phyloP scores from a whole-genome alignment of 2,113 vertebrate species.

The Pedionomus torquatus region DNA sequence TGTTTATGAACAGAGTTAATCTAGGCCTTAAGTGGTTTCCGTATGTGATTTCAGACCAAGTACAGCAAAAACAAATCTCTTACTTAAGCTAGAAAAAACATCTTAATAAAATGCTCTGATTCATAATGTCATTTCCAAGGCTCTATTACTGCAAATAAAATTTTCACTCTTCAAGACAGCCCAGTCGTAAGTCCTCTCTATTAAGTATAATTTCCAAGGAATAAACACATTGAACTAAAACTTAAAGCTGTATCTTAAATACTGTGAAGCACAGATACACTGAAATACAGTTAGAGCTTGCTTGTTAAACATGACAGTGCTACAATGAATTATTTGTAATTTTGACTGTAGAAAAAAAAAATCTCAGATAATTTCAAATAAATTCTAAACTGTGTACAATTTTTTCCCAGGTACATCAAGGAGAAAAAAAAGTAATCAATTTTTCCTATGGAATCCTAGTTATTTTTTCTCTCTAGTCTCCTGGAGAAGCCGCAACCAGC shows the following conservation, averaged over 20 bases:
- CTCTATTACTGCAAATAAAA: neutral
- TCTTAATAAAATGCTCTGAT: neutral
- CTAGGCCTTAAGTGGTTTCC: neutral
- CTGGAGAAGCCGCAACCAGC: neutral
- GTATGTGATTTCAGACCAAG: neutral
- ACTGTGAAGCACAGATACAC: neutral
- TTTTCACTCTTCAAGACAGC: neutral
- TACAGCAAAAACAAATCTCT: neutral
- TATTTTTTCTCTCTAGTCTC: neutral
- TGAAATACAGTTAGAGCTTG: neutral
- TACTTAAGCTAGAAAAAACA: neutral
- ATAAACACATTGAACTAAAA: neutral
- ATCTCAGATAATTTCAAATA: neutral
- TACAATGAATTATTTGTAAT: neutral
- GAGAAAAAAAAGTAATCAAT: neutral
- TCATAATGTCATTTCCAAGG: conserved; percentile 13
- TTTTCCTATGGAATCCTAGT: neutral
- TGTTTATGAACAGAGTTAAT: neutral
- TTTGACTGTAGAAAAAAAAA: neutral
- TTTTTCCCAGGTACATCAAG: neutral
- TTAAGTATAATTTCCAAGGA: neutral
- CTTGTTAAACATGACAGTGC: neutral
- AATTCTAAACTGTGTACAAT: neutral
- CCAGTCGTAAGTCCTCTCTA: neutral
- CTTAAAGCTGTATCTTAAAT: neutral